Evolutionary conservation across 1,140 invertebrate species (phyloP), one percentile per base, ranked within the genome.

Genomic region (Sitobion miscanthi): DNA sequence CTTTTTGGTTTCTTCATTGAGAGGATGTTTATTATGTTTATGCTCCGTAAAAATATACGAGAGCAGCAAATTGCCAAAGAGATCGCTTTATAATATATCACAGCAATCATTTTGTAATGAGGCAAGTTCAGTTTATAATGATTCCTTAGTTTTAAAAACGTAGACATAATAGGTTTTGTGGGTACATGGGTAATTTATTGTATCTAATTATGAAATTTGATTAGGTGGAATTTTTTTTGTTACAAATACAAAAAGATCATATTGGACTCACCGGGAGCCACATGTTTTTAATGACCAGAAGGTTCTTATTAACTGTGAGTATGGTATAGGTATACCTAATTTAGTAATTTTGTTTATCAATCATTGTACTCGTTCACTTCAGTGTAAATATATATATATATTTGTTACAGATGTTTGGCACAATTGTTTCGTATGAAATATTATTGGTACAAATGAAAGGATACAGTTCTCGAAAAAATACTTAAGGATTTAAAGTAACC

Each of bases 241-340:
- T 93, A 30, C 94, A 94, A 93, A 86, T 94, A 30, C 89, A 90
- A 89, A 93, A 91, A 45, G 87, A 89, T 85, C 54, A 94, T 49
- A 30, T 93, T 4, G 86, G 88, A n/a, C 85, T 94, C 17, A 93
- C 91, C 9, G 94, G 94, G 30, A 94, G 94, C 85, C 93, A 94
- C 45, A 91, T 94, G 93, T 94, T 94, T 93, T 94, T 94, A 57
- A 94, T 94, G 94, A 94, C 91, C 52, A 94, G 93, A 92, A 89
- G 57, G 21, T 94, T 94, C 38, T 91, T 94, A 82, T 90, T 94
- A 54, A 94, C 94, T 38, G 94, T 94, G 45, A 86, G 93, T 93
- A 42, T 42, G 20, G 42, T 57, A 9, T 49, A 35, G 1, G 9
- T 87, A 6, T n/a, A 30, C 25, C 7, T 87, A 17, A 30, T 25